Conservation (phyloP, 2,113 vertebrate genomes). For the Rhizomys pruinosus region DNA sequence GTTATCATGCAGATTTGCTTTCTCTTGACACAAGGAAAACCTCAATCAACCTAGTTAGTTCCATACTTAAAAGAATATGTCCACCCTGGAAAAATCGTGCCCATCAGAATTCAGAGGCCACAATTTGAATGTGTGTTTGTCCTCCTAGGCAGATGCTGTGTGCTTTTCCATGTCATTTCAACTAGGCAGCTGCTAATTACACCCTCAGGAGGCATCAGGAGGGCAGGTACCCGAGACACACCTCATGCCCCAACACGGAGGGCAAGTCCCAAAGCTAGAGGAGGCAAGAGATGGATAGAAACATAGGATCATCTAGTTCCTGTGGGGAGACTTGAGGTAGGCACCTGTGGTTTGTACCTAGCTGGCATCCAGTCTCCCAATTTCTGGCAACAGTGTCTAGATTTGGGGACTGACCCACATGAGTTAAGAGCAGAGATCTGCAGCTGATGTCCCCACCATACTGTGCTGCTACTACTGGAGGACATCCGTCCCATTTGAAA, state of each 20-base stretch:
- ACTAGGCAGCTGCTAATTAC: not conserved
- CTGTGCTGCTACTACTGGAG: not conserved
- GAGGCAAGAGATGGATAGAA: not conserved
- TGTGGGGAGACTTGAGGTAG: too few species aligned
- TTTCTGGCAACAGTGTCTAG: not conserved
- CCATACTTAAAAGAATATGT: not conserved
- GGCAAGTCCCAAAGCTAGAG: not conserved
- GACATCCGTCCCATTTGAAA: too few species aligned
- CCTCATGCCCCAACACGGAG: rapidly evolving
- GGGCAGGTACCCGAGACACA: not conserved
- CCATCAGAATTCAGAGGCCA: not conserved
- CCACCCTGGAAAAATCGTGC: not conserved
- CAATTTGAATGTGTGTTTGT: conserved; percentile 5
- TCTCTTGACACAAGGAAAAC: not conserved
- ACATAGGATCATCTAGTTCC: not conserved
- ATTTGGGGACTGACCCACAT: not conserved
- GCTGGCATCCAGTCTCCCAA: not conserved
- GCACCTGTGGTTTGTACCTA: not conserved
- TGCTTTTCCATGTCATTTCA: conserved; percentile 31
- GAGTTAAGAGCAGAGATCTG: not conserved
- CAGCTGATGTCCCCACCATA: not conserved
- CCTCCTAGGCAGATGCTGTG: not conserved
- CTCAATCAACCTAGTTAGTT: not conserved
- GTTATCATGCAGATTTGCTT: not conserved
- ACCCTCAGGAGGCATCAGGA: not conserved